Evolutionary conservation across 2,888 invertebrate species (phyloP).

Genomic region (Drosophila kuntzei): DNA sequence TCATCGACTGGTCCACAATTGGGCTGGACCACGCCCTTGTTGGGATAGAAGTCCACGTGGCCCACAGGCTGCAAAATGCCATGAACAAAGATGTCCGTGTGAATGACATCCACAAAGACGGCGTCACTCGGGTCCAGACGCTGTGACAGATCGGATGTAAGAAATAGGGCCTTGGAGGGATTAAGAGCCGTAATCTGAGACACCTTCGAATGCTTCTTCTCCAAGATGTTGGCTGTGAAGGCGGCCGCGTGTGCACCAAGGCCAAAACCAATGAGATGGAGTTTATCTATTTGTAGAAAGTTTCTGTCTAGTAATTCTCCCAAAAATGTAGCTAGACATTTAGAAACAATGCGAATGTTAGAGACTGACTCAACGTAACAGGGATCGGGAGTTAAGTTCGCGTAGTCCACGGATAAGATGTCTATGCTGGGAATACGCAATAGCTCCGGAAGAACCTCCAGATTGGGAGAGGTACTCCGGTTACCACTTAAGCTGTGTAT

Average conservation of each 20-base stretch:
- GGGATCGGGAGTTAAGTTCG: constrained; percentile 86
- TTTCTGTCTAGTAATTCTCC: constrained; percentile 25
- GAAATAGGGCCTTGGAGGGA: constrained; percentile 88
- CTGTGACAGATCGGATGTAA: constrained; percentile 83
- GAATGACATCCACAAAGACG: constrained; percentile 88
- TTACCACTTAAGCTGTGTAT: constrained; percentile 88
- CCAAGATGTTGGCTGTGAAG: constrained; percentile 85
- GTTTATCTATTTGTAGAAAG: constrained; percentile 69
- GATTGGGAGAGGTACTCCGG: constrained; percentile 87
- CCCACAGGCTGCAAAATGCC: constrained; percentile 87
- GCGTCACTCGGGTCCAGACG: constrained; percentile 88
- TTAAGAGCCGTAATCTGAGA: constrained; percentile 87
- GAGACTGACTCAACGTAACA: constrained; percentile 87
- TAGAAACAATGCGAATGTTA: constrained; percentile 87
- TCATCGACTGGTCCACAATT: constrained; percentile 85
- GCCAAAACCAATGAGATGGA: constrained; percentile 89
- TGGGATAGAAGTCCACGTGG: constrained; percentile 87
- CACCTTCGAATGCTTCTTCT: constrained; percentile 66
- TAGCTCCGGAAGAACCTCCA: constrained; percentile 87
- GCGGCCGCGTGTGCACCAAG: constrained; percentile 88
- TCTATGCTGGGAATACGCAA: constrained; percentile 87
- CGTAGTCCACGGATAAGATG: constrained; percentile 88
- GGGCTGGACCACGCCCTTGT: constrained; percentile 87
- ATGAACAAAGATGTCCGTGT: constrained; percentile 87
- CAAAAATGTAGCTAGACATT: constrained; percentile 87